phyloP scores from a whole-genome alignment of 2,888 invertebrate species.

The Hyppa rectilinea region DNA sequence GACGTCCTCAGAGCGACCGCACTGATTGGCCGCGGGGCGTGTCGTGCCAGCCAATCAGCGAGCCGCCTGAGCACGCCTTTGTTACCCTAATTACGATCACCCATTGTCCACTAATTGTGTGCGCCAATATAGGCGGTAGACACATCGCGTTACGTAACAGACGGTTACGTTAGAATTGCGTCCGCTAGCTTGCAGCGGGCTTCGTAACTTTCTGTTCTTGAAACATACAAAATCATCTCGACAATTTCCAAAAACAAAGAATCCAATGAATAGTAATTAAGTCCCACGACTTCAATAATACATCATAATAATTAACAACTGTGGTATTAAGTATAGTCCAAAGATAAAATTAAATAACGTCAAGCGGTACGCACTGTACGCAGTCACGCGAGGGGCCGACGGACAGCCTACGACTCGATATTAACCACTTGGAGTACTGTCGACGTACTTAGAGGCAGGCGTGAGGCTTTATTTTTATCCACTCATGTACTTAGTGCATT shows the following conservation, averaged over 20 bases:
- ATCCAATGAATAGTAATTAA: background rate
- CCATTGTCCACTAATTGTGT: conserved; percentile 59
- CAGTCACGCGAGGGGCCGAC: conserved; percentile 18
- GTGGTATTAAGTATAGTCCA: background rate
- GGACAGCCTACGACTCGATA: background rate
- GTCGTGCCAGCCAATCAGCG: conserved; percentile 38
- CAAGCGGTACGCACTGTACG: background rate
- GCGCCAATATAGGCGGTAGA: conserved; percentile 17
- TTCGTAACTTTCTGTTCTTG: background rate
- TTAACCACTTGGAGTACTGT: background rate
- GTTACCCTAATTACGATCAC: conserved; percentile 62
- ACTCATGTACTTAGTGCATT: conserved; percentile 41
- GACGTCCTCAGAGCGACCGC: conserved; percentile 20
- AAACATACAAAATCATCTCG: background rate
- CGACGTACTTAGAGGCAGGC: conserved; percentile 14
- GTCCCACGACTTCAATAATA: background rate
- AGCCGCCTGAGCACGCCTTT: conserved; percentile 53
- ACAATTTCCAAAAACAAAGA: background rate
- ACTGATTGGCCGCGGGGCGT: conserved; percentile 45
- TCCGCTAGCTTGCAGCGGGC: background rate
- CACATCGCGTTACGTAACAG: background rate
- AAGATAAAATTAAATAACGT: conserved; percentile 22
- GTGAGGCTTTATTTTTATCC: conserved; percentile 12
- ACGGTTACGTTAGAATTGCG: conserved; percentile 1
- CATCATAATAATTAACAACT: conserved; percentile 10